phyloP scores from a whole-genome alignment of 2,797 vertebrate genomes.

The Melanotaenia pygmaea region DNA sequence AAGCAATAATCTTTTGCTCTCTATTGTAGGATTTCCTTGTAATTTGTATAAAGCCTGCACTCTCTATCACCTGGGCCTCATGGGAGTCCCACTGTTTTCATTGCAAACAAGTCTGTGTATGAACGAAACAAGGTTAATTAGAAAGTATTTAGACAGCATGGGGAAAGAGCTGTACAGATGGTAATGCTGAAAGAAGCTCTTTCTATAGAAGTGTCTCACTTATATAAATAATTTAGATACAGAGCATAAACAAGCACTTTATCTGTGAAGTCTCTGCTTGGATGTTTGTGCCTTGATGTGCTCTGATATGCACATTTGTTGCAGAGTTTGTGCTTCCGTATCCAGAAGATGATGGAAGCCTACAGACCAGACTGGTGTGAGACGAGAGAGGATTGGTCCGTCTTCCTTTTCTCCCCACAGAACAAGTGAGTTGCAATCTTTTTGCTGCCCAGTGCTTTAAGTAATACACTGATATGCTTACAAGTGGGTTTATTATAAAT shows the following conservation, averaged over 20 bases:
- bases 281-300: constrained; percentile 8
- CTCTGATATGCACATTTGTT: constrained; percentile 15
- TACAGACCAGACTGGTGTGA: constrained; percentile 97
- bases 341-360: constrained; percentile 96
- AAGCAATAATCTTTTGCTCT: constrained; percentile 41
- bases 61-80: constrained; percentile 53
- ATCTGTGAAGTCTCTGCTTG: constrained; percentile 6
- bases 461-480: neutral
- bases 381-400: constrained; percentile 93
- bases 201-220: constrained; percentile 59
- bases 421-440: constrained; percentile 87
- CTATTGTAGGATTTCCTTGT: constrained; percentile 49
- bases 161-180: constrained; percentile 64
- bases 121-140: constrained; percentile 76
- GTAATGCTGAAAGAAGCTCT: constrained; percentile 62
- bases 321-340: constrained; percentile 94
- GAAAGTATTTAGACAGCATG: constrained; percentile 69
- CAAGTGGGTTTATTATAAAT: neutral
- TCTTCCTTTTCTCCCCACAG: constrained; percentile 96
- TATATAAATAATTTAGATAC: constrained; percentile 62
- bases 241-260: constrained; percentile 15
- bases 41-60: constrained; percentile 53
- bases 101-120: constrained; percentile 70
- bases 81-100: constrained; percentile 67
- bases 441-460: neutral